These are phyloP conservation scores for Macrotrachela quadricornifera DNA, from an alignment of 1,140 invertebrate genomes.

Conservation along the genomic window DNA sequence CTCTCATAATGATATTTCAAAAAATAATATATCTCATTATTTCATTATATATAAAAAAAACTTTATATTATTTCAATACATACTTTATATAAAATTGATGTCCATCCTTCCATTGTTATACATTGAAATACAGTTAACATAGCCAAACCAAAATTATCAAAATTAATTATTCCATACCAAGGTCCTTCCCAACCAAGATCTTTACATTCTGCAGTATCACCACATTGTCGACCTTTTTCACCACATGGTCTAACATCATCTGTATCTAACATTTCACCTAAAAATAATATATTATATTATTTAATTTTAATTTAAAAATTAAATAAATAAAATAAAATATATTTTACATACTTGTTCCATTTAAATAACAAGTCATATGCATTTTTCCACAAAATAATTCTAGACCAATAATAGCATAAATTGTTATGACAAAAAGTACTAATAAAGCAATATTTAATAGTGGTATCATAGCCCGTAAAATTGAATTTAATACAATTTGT, in stretches of 20 bases:
- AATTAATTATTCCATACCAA: not conserved
- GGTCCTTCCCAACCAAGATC: not conserved
- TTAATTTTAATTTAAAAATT: not conserved
- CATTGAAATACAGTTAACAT: slow-evolving; percentile 9
- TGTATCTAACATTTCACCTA: not conserved
- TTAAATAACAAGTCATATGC: slow-evolving; percentile 3
- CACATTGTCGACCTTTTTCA: not conserved
- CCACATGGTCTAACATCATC: too few species aligned
- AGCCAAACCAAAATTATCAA: slow-evolving; percentile 5
- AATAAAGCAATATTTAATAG: slow-evolving; percentile 1
- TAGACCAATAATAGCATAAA: slow-evolving; percentile 9
- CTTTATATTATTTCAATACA: too few species aligned
- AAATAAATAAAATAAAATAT: not conserved
- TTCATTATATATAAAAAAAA: too few species aligned
- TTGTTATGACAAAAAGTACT: slow-evolving; percentile 5
- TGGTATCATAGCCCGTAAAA: slow-evolving; percentile 7
- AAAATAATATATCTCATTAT: too few species aligned
- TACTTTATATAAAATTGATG: slow-evolving; percentile 1
- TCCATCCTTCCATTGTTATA: slow-evolving; percentile 9
- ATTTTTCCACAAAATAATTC: slow-evolving; percentile 1
- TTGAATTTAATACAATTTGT: slow-evolving; percentile 8
- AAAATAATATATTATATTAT: not conserved
- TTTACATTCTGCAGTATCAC: not conserved
- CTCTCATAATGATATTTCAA: too few species aligned
- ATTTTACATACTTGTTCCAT: not conserved